Evolutionary conservation across 2,797 vertebrate genomes (phyloP).

Genomic region (Artibeus lituratus): DNA sequence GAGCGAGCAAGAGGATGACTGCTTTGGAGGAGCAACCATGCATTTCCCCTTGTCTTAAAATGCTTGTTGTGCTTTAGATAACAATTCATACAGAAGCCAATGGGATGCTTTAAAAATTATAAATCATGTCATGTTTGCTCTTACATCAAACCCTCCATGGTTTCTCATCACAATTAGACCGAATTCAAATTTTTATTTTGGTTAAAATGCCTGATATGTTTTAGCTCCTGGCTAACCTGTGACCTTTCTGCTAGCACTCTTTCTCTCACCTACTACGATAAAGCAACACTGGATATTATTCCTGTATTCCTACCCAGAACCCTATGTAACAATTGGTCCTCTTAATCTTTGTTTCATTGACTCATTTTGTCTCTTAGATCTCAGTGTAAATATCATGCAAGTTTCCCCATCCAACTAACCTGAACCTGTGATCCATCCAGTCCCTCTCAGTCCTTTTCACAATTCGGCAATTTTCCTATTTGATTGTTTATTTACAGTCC

Average conservation of each 20-base stretch:
- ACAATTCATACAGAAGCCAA: not conserved
- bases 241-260: not conserved
- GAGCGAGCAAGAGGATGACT: not conserved
- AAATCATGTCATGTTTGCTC: not conserved
- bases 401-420: not conserved
- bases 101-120: not conserved
- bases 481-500: not conserved
- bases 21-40: not conserved
- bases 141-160: not conserved
- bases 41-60: not conserved
- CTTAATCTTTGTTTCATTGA: not conserved
- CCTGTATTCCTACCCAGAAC: not conserved
- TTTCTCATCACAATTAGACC: not conserved
- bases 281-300: not conserved
- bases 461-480: not conserved
- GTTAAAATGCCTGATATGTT: not conserved
- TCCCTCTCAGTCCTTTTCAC: not conserved
- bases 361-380: not conserved
- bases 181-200: not conserved
- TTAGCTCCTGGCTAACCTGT: not conserved
- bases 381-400: not conserved
- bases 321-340: not conserved
- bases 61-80: not conserved
- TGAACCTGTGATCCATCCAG: not conserved
- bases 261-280: not conserved